Conservation (phyloP, 2,797 vertebrate species). For the Philypnodon macrostomus region DNA sequence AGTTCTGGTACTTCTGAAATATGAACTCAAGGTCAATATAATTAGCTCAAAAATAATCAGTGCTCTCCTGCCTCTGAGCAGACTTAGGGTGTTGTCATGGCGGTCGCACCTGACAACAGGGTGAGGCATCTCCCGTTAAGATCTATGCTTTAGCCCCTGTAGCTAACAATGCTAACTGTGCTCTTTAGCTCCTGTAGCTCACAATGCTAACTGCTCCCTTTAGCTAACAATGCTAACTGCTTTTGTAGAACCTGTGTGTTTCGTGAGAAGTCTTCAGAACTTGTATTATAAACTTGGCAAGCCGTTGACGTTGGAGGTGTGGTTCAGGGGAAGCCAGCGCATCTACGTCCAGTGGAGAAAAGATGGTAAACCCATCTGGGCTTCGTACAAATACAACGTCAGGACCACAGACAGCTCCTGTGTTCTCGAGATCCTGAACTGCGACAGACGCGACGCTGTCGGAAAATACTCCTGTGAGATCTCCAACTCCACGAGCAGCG, state of each 20-base stretch:
- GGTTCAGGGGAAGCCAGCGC: conserved; percentile 81
- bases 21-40: no score
- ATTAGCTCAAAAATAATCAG: no score
- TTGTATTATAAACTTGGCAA: conserved; percentile 3
- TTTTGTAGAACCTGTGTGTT: not conserved
- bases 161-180: no score
- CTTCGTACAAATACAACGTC: conserved; percentile 83
- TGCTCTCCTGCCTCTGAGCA: no score
- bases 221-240: not conserved
- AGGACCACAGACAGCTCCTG: conserved; percentile 82
- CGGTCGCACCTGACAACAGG: no score
- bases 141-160: no score
- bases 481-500: conserved; percentile 83
- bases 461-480: conserved; percentile 86
- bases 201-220: no score
- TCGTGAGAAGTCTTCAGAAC: not conserved
- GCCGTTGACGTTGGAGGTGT: conserved; percentile 81
- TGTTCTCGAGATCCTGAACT: conserved; percentile 72
- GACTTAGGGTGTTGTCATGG: no score
- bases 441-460: conserved; percentile 75
- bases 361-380: conserved; percentile 75
- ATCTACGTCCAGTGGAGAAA: conserved; percentile 87
- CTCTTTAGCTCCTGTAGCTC: no score
- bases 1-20: no score
- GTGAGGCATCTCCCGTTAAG: no score